Evolutionary conservation across 1,140 invertebrate species (phyloP).

Genomic region (Bombus polaris): DNA sequence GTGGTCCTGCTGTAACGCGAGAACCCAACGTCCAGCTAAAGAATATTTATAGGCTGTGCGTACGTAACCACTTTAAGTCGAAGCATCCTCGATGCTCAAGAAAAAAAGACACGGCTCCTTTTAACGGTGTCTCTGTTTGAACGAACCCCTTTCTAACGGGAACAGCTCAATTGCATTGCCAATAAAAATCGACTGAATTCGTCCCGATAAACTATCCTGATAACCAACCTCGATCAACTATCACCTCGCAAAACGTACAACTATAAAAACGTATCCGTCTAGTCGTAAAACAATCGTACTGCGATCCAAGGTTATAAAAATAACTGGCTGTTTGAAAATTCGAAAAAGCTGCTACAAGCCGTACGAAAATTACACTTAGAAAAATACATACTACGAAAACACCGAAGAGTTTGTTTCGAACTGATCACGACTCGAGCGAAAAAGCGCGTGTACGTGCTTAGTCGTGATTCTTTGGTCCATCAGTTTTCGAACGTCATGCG

Average conservation of each 20-base stretch:
- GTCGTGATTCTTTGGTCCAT: no score
- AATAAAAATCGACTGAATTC: not conserved
- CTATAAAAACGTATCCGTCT: no score
- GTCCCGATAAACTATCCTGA: not conserved
- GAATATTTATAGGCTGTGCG: conserved; percentile 58
- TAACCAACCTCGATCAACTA: not conserved
- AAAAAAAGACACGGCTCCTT: conserved; percentile 42
- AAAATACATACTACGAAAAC: no score
- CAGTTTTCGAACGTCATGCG: no score
- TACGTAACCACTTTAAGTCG: conserved; percentile 53
- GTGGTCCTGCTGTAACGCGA: conserved; percentile 55
- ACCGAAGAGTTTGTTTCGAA: no score
- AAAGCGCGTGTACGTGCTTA: no score
- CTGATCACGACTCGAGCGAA: no score
- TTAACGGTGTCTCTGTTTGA: conserved; percentile 17
- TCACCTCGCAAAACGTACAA: not conserved
- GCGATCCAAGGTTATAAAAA: not conserved
- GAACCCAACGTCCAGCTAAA: conserved; percentile 59
- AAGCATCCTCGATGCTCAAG: conserved; percentile 54
- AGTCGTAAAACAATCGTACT: not conserved
- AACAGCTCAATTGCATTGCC: not conserved
- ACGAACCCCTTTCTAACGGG: not conserved
- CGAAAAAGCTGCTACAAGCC: not conserved
- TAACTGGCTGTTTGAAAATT: not conserved
- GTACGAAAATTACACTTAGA: not conserved